Evolutionary conservation across 2,888 invertebrate species (phyloP).

Genomic region (Polyommatus iphigenia): DNA sequence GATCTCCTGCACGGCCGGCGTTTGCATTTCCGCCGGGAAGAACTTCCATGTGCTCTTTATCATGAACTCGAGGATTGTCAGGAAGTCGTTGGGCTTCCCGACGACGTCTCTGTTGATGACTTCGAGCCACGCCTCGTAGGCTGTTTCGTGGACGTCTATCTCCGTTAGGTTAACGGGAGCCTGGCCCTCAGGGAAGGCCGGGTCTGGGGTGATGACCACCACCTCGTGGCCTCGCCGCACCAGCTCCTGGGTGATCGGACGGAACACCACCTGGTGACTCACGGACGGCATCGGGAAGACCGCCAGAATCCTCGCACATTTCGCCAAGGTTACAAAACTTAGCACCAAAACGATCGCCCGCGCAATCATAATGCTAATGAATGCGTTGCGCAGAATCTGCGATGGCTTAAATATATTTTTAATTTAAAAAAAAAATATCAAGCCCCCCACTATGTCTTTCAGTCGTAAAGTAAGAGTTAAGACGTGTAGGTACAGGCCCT

Average conservation of each 20-base stretch:
- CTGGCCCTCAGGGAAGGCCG: conserved; percentile 50
- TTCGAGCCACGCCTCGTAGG: conserved; percentile 41
- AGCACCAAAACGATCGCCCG: not conserved
- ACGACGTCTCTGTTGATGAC: not conserved
- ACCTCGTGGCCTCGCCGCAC: conserved; percentile 67
- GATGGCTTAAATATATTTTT: not conserved
- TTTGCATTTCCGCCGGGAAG: conserved; percentile 6
- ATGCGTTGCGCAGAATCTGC: not conserved
- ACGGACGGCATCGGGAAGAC: conserved; percentile 62
- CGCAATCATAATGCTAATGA: not conserved
- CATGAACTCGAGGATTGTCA: not conserved
- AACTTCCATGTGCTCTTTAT: not conserved
- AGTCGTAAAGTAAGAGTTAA: not conserved
- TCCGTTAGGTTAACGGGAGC: conserved; percentile 58
- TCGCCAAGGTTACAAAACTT: not conserved
- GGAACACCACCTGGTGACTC: conserved; percentile 69
- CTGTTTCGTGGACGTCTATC: conserved; percentile 54
- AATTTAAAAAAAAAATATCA: not conserved
- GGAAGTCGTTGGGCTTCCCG: conserved; percentile 31
- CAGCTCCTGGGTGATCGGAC: conserved; percentile 60
- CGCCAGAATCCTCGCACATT: conserved; percentile 55
- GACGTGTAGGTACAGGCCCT: not conserved
- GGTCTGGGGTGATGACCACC: conserved; percentile 62
- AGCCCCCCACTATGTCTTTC: not conserved
- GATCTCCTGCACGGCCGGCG: conserved; percentile 6